Percentiles rank a stretch among this genome's conserved stretches.
These are phyloP conservation scores for Pseudomyrmex gracilis DNA, from an alignment of 1,140 invertebrate species.

Conservation along the genomic window DNA sequence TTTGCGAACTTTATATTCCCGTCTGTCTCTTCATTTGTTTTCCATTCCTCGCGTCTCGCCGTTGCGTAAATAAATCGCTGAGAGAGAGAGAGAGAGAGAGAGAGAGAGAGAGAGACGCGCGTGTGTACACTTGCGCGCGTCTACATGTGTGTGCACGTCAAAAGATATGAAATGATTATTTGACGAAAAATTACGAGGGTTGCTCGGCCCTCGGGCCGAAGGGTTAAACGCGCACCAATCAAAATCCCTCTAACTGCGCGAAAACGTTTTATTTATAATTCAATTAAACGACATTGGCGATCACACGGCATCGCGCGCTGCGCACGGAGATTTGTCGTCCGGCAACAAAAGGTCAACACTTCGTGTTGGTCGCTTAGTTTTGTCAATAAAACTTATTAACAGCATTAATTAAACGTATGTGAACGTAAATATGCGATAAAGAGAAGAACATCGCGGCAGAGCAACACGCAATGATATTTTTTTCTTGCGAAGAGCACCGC, in stretches of 20 bases:
- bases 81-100: slow-evolving; percentile 31
- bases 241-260: neutral
- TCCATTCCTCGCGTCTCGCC: neutral
- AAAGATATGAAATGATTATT: slow-evolving; percentile 18
- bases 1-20: slow-evolving; percentile 4
- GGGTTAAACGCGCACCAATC: slow-evolving; percentile 13
- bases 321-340: no score
- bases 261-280: slow-evolving; percentile 3
- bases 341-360: no score
- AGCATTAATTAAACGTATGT: no score
- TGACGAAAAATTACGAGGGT: slow-evolving; percentile 21
- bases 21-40: neutral
- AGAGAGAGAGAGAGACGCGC: slow-evolving; percentile 13
- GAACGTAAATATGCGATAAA: no score
- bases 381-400: no score
- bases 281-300: neutral
- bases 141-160: neutral
- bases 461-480: no score
- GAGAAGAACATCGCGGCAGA: no score
- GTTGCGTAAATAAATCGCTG: neutral
- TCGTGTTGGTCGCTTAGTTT: no score
- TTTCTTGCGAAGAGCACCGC: no score
- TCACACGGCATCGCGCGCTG: no score
- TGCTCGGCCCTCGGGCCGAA: neutral
- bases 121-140: no score